A percentile compares a stretch with the other conserved stretches of the same genome.
Evolutionary conservation across 1,140 invertebrate species (phyloP).

Genomic region (Muscidifurax raptorellus): DNA sequence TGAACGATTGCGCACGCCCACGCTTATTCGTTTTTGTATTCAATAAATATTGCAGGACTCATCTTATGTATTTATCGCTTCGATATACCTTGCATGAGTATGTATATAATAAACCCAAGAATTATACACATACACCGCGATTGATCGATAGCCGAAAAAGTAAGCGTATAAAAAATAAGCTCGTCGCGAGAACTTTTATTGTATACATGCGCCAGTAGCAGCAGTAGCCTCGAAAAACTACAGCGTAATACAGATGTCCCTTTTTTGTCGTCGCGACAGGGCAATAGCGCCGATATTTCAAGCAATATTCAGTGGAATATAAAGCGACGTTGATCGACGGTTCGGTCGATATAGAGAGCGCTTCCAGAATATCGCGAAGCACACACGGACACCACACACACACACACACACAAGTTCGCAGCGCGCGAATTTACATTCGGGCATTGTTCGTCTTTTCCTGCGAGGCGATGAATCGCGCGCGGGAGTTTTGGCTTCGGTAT

Average conservation of each 20-base stretch:
- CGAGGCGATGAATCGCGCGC: constrained; percentile 39
- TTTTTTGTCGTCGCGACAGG: constrained; percentile 34
- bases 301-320: constrained; percentile 44
- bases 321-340: constrained; percentile 49
- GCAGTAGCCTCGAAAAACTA: not conserved
- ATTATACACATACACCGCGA: not conserved
- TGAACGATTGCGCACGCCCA: constrained; percentile 18
- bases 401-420: constrained; percentile 18
- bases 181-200: no score
- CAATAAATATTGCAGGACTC: constrained; percentile 14
- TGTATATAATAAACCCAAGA: not conserved
- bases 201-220: not conserved
- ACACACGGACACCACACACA: not conserved
- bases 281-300: constrained; percentile 46
- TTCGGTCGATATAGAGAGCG: constrained; percentile 14
- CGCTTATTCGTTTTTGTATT: constrained; percentile 9
- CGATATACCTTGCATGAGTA: not conserved
- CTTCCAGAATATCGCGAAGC: constrained; percentile 23
- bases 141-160: no score
- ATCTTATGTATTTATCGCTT: not conserved
- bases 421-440: constrained; percentile 43
- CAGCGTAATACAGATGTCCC: constrained; percentile 43
- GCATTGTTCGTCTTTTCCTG: constrained; percentile 53
- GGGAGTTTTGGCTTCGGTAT: constrained; percentile 42
- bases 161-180: no score